phyloP scores from a whole-genome alignment of 2,113 vertebrate species.

The Motacilla alba region DNA sequence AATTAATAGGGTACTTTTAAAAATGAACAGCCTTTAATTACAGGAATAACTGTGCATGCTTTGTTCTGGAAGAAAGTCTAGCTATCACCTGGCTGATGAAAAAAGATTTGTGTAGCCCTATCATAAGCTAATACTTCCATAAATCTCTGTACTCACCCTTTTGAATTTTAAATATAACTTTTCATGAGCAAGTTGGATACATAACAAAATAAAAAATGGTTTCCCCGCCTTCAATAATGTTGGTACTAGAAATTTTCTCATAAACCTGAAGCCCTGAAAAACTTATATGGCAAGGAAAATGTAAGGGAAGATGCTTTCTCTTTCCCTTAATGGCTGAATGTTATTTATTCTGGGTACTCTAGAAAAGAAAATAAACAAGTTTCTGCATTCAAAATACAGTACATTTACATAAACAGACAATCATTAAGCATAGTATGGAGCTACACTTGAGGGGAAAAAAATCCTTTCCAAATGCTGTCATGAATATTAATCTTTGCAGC shows the following conservation, averaged over 20 bases:
- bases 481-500: slow-evolving; percentile 47
- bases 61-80: neutral
- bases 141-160: neutral
- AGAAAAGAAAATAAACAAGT: slow-evolving; percentile 15
- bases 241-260: neutral
- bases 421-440: neutral
- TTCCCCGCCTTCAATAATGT: neutral
- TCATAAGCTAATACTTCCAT: neutral
- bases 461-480: neutral
- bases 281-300: neutral
- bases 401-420: slow-evolving; percentile 23
- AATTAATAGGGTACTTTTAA: neutral
- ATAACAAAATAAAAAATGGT: neutral
- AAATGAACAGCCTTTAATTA: neutral
- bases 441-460: neutral
- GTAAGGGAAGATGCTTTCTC: neutral
- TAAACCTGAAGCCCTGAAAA: slow-evolving; percentile 15
- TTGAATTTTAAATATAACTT: neutral
- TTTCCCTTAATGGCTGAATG: slow-evolving; percentile 18
- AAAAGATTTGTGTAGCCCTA: neutral
- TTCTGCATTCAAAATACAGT: slow-evolving; percentile 20
- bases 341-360: slow-evolving; percentile 23
- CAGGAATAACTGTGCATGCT: neutral
- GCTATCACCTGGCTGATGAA: neutral
- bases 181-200: neutral